Evolutionary conservation across 2,797 vertebrate genomes (phyloP).

Genomic region (Staurois parvus): DNA sequence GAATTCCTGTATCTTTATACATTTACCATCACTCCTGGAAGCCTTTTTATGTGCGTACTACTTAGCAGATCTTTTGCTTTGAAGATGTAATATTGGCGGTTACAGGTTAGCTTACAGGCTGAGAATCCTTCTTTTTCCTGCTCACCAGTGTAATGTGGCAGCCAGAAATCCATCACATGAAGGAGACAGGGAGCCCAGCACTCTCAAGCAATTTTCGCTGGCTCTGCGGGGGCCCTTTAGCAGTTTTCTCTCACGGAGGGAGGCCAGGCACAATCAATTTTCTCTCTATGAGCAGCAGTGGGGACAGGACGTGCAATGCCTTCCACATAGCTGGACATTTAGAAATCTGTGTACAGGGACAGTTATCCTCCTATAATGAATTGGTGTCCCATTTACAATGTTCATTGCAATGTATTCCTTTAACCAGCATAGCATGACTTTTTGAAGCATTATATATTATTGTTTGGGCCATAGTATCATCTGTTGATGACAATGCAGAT

Average conservation of each 20-base stretch:
- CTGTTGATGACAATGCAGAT: not conserved
- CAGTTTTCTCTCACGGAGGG: constrained; percentile 58
- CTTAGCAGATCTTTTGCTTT: not conserved
- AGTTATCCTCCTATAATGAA: not conserved
- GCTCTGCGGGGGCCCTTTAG: constrained; percentile 57
- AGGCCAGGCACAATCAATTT: constrained; percentile 57
- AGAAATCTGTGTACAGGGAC: not conserved
- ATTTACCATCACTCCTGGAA: not conserved
- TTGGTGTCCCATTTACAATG: not conserved
- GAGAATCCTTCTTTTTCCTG: not conserved
- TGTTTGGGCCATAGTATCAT: not conserved
- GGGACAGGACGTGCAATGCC: constrained; percentile 26
- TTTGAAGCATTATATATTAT: not conserved
- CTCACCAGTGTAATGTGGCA: not conserved
- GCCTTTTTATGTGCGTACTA: not conserved
- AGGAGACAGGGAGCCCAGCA: constrained; percentile 6
- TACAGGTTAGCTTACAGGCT: constrained; percentile 13
- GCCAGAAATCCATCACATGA: constrained; percentile 21
- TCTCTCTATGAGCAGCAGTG: constrained; percentile 46
- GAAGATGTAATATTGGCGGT: not conserved
- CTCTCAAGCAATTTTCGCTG: constrained; percentile 42
- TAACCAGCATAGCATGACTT: not conserved
- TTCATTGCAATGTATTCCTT: not conserved
- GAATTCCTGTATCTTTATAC: not conserved
- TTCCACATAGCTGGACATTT: constrained; percentile 27